Conservation (phyloP, 2,113 vertebrate species). For the Vulpes vulpes region DNA sequence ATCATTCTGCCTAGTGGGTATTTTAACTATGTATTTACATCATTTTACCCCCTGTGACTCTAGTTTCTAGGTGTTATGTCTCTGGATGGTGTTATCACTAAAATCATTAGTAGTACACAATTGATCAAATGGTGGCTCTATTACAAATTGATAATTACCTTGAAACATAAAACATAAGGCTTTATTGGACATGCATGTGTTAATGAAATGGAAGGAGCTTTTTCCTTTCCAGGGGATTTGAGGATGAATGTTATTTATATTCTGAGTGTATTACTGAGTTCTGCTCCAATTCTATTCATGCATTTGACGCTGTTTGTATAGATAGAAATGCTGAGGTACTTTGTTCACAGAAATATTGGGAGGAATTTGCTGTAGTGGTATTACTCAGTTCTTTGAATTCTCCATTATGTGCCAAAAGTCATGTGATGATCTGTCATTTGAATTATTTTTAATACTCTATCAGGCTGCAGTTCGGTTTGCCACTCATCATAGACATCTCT, state of each 20-base stretch:
- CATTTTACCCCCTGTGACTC: conserved; percentile 17
- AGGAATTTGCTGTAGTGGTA: not conserved
- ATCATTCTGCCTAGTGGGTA: not conserved
- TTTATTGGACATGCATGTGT: not conserved
- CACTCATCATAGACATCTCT: not conserved
- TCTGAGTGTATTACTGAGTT: not conserved
- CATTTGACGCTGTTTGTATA: not conserved
- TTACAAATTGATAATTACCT: not conserved
- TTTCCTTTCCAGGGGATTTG: not conserved
- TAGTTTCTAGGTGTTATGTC: not conserved
- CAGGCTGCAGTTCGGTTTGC: not conserved
- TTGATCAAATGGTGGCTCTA: not conserved
- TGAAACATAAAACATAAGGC: conserved; percentile 7
- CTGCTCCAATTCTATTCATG: not conserved
- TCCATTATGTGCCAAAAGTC: not conserved
- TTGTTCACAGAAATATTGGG: conserved; percentile 8
- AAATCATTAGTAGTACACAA: not conserved
- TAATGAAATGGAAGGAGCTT: not conserved
- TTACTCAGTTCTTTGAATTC: not conserved
- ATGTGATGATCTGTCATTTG: not conserved
- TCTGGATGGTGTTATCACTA: not conserved
- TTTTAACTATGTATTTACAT: not conserved
- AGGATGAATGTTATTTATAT: not conserved
- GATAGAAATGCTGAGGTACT: not conserved
- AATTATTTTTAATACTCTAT: not conserved